Base-by-base conservation (phyloP, 2,888 invertebrate species). In the Diogma glabrata region DNA sequence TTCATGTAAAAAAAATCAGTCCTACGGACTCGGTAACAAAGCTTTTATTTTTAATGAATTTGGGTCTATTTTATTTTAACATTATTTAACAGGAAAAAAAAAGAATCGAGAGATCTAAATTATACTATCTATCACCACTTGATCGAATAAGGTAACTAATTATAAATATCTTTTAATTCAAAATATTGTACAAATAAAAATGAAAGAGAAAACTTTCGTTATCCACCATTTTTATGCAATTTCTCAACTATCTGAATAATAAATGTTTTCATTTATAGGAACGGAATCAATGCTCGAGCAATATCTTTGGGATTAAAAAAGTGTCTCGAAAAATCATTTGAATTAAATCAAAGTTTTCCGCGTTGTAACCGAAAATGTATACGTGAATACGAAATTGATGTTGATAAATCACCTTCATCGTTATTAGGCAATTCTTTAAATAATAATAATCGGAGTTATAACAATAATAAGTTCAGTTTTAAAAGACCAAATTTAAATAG, bases 241-340 rank as follows among this genome's bases (percentile, higher is more conserved):
- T 72, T 94, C 94, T 52, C 94, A 72, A 63, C 93, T 77, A 67
- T 90, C 89, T 20, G 87, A 87, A 68, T 90, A 89, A 67, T 89
- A 90, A 62, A 73, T 87, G 72, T 94, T 76, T 61, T 94, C 77
- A 55, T 95, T 84, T 60, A 94, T 77, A 65, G 94, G 93, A 71
- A 95, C 95, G 47, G 95, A 20, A 53, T 53, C 38, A 52, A 56
- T 53, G 30, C 48, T 28, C 47, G 56, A 26, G 51, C 53, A 5
- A 52, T 51, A 54, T 52, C 51, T 10, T 52, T 52, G 8, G 54
- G 54, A 22, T 26, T 54, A 38, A 51, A 19, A 14, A 49, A 47
- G 45, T 51, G 52, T 24, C 36, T 53, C 7, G 40, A 54, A 22
- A 52, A 58, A 57, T 76, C 77, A 23, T 80, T 78, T 69, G 79